phyloP scores from a whole-genome alignment of 2,797 vertebrate species.

The Anguilla megastoma region DNA sequence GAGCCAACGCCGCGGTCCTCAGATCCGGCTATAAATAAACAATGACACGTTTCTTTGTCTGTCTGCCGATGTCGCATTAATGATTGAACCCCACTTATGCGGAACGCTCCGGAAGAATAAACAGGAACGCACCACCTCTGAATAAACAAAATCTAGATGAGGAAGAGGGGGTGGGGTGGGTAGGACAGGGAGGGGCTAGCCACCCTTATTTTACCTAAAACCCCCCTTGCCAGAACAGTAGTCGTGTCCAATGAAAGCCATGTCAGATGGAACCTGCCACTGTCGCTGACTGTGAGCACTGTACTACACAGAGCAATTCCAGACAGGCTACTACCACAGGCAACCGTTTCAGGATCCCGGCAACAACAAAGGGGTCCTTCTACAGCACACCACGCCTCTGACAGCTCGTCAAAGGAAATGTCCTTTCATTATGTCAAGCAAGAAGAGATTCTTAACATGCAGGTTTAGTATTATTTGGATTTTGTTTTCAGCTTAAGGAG shows the following conservation, averaged over 20 bases:
- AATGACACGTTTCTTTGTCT: background rate
- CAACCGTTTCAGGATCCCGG: background rate
- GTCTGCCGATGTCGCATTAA: background rate
- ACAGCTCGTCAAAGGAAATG: background rate
- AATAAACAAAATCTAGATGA: background rate
- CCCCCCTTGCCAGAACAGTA: background rate
- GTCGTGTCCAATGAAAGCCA: background rate
- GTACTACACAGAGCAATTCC: background rate
- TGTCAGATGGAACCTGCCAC: background rate
- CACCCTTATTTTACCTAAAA: background rate
- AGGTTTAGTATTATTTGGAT: background rate
- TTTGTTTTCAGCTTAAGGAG: background rate
- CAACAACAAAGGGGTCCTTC: background rate
- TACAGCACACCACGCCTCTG: background rate
- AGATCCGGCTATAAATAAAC: background rate
- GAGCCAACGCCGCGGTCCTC: background rate
- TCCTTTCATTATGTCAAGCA: background rate
- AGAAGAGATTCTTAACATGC: background rate
- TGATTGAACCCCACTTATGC: background rate
- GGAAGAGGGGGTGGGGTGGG: slow-evolving; percentile 27
- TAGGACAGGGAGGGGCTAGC: background rate
- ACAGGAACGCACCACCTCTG: background rate
- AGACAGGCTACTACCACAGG: background rate
- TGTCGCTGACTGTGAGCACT: background rate
- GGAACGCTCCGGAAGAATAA: background rate